Evolutionary conservation across 2,113 vertebrate genomes (phyloP), one percentile per base, ranked within the genome.

Genomic region (Hylia prasina): DNA sequence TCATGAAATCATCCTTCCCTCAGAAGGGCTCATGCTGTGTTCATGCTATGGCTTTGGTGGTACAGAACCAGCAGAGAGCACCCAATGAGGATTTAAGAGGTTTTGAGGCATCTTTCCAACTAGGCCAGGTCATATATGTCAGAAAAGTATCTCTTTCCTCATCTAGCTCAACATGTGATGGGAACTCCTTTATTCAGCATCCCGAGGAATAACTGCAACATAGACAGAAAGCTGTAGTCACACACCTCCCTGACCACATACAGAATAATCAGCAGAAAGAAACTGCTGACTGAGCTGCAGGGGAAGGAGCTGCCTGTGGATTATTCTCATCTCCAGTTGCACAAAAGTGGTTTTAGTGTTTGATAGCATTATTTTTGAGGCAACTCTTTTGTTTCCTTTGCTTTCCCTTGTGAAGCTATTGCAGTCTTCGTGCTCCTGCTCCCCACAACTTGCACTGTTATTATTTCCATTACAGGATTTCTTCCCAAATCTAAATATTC

Each of bases 391-490:
- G 44, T 35, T 94, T 42, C 50, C 53, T 91, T 50, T 57, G 31
- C 28, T 64, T 87, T 82, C 42, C 30, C 39, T 85, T 56, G 37
- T 58, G 68, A 89, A 89, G 42, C 35, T 78, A 83, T 15, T 63
- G 44, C 61, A 64, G 39, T 63, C 57, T 63, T 70, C 33, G 31
- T 20, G 48, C 24, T 92, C 35, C 48, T 73, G 64, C 82, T 93
- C 47, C 82, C 65, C 45, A 56, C 60, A 90, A 64, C 51, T 82
- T 54, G 27, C 33, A 78, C n/a, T 88, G 85, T 90, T 89, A 89
- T 70, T 85, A 90, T 86, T 96, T 94, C 87, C 76, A 92, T 88
- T 70, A 88, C 47, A 90, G 58, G 70, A 56, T 86, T 90, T 94
- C 79, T 88, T 90, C 40, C 30, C 63, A 78, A 93, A 93, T 44